phyloP scores from a whole-genome alignment of 23 tunicate species.

The Halocynthia aurantium region DNA sequence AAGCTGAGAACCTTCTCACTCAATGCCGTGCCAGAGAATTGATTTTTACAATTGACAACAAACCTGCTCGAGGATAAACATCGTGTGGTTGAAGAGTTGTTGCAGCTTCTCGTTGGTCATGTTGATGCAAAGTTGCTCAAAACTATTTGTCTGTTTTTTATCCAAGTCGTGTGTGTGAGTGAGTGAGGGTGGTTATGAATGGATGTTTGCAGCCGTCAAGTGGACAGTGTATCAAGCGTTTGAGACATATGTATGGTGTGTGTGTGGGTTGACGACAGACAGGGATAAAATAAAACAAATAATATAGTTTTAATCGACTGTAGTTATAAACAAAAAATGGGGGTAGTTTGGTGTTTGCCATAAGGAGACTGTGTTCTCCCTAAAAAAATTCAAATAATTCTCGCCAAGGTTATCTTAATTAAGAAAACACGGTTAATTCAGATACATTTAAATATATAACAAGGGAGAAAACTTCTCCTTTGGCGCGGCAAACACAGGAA shows the following conservation, averaged over 20 bases:
- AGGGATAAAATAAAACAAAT: background rate
- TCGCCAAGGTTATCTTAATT: no score
- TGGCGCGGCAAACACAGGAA: no score
- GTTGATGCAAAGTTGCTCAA: constrained; percentile 97
- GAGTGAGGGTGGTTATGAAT: background rate
- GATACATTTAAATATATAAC: no score
- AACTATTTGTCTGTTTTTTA: constrained; percentile 68
- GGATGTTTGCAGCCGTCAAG: background rate
- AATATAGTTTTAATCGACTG: background rate
- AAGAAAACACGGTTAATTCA: no score
- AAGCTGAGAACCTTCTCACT: no score
- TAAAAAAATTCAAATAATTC: no score
- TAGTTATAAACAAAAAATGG: background rate
- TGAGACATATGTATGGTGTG: background rate
- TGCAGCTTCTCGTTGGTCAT: constrained; percentile 97
- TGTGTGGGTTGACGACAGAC: background rate
- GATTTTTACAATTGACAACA: background rate
- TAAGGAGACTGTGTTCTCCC: no score
- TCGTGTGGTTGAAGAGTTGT: constrained; percentile 95
- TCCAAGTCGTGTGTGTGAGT: background rate
- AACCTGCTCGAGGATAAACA: constrained; percentile 99
- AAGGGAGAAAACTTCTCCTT: no score
- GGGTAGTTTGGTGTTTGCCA: background rate
- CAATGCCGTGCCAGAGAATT: no score
- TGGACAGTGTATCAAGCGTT: no score